Percentiles rank a stretch among this genome's conserved stretches.
Conservation (phyloP, 2,888 invertebrate species). For the Idaea straminata region DNA sequence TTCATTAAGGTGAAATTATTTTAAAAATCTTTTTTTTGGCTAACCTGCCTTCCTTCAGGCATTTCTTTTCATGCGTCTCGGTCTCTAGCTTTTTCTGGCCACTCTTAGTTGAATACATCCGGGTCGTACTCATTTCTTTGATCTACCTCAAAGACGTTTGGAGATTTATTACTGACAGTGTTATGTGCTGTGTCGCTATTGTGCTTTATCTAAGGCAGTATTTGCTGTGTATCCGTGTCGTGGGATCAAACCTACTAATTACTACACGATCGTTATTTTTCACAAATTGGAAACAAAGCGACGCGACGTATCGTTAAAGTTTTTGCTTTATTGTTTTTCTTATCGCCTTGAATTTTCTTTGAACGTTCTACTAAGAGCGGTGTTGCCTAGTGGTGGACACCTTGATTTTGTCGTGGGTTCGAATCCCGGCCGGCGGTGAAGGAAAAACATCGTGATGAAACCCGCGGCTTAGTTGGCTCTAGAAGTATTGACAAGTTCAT, state of each 20-base stretch:
- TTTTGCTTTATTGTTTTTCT: not conserved
- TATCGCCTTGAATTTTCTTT: not conserved
- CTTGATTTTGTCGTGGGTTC: too few species aligned
- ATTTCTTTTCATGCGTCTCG: not conserved
- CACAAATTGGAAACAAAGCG: not conserved
- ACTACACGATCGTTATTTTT: conserved; percentile 27
- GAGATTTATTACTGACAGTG: not conserved
- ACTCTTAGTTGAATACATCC: not conserved
- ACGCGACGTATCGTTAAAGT: not conserved
- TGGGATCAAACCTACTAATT: conserved; percentile 48
- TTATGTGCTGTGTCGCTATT: not conserved
- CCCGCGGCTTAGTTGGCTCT: too few species aligned
- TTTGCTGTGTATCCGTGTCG: conserved; percentile 15
- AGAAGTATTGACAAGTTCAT: too few species aligned
- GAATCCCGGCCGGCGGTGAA: too few species aligned
- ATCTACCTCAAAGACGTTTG: not conserved
- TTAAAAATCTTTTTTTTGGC: not conserved
- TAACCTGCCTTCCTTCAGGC: not conserved
- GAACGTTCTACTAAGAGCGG: not conserved
- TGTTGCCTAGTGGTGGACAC: too few species aligned
- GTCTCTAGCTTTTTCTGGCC: not conserved
- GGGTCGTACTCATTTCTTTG: not conserved
- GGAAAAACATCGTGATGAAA: too few species aligned
- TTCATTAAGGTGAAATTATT: too few species aligned
- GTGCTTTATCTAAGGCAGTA: not conserved